Evolutionary conservation across 2,113 vertebrate species (phyloP).

Genomic region (Callocephalon fimbriatum): DNA sequence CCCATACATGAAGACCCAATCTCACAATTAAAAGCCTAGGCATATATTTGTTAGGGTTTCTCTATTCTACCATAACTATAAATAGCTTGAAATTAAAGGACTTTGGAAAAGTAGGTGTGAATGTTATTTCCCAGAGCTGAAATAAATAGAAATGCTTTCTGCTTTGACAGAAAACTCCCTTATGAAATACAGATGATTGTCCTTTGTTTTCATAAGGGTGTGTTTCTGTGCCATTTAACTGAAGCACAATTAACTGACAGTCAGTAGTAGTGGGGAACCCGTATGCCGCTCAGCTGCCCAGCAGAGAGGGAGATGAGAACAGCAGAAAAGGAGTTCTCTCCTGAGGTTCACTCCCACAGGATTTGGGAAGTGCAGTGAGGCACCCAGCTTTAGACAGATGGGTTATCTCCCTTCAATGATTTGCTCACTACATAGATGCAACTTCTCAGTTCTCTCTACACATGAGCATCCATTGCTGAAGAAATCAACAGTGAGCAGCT

Average conservation of each 20-base stretch:
- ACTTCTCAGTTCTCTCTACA: not conserved
- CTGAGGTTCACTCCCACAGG: not conserved
- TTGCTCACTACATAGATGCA: not conserved
- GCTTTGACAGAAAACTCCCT: not conserved
- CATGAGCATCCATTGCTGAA: not conserved
- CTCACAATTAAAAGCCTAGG: not conserved
- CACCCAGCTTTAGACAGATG: too few relatives aligned
- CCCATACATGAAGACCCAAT: not conserved
- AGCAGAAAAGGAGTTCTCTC: not conserved
- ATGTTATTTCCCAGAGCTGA: not conserved
- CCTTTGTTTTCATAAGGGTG: not conserved
- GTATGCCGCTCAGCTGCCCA: not conserved
- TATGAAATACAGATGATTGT: not conserved
- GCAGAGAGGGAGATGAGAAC: not conserved
- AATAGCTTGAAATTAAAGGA: not conserved
- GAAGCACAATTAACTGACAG: not conserved
- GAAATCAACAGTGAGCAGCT: not conserved
- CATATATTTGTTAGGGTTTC: not conserved
- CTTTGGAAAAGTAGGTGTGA: not conserved
- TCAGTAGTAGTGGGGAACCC: not conserved
- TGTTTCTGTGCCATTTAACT: not conserved
- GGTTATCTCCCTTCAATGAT: not conserved
- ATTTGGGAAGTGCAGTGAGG: accelerated
- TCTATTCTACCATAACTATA: not conserved
- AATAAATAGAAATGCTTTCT: not conserved